Conservation (phyloP, 2,113 vertebrate genomes). For the Microcebus jonahi region DNA sequence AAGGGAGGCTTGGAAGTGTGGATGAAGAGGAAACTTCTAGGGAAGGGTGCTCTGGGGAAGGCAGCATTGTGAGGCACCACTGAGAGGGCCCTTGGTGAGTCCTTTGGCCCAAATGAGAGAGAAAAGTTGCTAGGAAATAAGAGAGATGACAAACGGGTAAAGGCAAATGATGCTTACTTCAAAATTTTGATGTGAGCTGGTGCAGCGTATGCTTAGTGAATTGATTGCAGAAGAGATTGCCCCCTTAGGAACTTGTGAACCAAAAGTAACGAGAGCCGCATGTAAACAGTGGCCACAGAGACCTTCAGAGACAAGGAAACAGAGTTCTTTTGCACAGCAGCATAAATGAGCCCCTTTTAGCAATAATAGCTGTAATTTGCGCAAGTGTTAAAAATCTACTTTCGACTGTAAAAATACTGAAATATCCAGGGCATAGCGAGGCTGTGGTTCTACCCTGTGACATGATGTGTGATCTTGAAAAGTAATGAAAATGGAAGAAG, state of each 20-base stretch:
- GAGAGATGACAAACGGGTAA: background rate
- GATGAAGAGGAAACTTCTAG: background rate
- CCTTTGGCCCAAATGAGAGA: background rate
- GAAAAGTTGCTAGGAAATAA: background rate
- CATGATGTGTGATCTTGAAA: background rate
- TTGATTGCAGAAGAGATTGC: background rate
- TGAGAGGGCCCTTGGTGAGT: background rate
- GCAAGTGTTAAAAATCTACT: slow-evolving; percentile 60
- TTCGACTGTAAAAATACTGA: slow-evolving; percentile 53
- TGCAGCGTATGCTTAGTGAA: background rate
- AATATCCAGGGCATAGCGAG: background rate
- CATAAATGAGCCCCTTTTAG: slow-evolving; percentile 34
- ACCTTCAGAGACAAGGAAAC: background rate
- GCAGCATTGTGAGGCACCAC: background rate
- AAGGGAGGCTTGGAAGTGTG: background rate
- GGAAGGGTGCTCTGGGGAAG: background rate
- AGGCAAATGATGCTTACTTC: background rate
- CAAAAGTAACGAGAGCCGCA: background rate
- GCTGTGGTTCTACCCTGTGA: background rate
- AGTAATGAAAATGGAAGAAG: slow-evolving; percentile 51
- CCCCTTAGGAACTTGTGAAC: background rate
- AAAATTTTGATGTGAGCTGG: background rate
- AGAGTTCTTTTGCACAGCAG: background rate
- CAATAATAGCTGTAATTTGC: slow-evolving; percentile 59
- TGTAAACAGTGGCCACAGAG: background rate